phyloP scores from a whole-genome alignment of 2,888 invertebrate species.

The Epirrhoe alternata region DNA sequence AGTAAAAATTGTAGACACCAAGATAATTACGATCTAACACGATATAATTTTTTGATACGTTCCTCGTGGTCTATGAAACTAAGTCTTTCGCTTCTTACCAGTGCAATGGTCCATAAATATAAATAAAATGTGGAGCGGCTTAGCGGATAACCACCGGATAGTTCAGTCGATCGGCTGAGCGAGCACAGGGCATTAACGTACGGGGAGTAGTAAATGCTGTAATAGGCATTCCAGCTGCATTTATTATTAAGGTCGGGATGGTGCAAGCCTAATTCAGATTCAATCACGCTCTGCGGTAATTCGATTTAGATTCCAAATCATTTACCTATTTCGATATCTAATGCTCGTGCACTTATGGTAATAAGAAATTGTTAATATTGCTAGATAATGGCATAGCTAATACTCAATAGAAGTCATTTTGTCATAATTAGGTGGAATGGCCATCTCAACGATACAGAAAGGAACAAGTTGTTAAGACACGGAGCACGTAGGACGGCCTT shows the following conservation, averaged over 20 bases:
- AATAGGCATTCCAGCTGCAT: slow-evolving; percentile 27
- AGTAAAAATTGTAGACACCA: too few relatives aligned
- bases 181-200: slow-evolving; percentile 30
- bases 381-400: slow-evolving; percentile 11
- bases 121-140: slow-evolving; percentile 19
- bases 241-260: slow-evolving; percentile 31
- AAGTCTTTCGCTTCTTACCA: not conserved
- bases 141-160: slow-evolving; percentile 26
- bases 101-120: slow-evolving; percentile 3
- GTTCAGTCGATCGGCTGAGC: slow-evolving; percentile 32
- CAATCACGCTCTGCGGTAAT: slow-evolving; percentile 28
- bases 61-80: not conserved
- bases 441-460: slow-evolving; percentile 26
- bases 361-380: not conserved
- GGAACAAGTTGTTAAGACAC: slow-evolving; percentile 46
- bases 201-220: slow-evolving; percentile 27
- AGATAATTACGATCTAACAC: too few relatives aligned
- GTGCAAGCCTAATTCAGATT: slow-evolving; percentile 29
- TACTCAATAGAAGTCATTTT: slow-evolving; percentile 17
- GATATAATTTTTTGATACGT: not conserved
- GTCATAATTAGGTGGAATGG: slow-evolving; percentile 27
- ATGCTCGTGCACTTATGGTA: slow-evolving; percentile 9
- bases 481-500: slow-evolving; percentile 40
- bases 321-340: slow-evolving; percentile 18
- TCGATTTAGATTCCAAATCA: slow-evolving; percentile 29